phyloP scores from a whole-genome alignment of 2,113 vertebrate genomes.

The Lethenteron camtschaticum region DNA sequence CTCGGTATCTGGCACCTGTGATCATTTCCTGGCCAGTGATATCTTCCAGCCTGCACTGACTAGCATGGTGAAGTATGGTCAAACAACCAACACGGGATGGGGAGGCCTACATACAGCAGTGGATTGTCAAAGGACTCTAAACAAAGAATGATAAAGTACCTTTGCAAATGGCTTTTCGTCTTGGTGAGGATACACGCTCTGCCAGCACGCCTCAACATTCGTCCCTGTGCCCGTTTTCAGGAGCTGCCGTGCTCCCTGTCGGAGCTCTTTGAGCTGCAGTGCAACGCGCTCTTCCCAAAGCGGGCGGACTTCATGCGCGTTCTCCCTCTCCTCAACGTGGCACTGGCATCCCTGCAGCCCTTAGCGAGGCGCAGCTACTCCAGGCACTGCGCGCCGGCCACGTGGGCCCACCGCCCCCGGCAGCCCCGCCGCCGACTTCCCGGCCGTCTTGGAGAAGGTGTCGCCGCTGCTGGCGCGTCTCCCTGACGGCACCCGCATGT shows the following conservation, averaged over 20 bases:
- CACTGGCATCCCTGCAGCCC: constrained; percentile 89
- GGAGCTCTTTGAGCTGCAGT: constrained; percentile 86
- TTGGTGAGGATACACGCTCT: too few relatives aligned
- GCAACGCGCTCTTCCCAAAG: constrained; percentile 97
- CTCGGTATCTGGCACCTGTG: too few relatives aligned
- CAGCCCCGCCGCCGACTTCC: constrained; percentile 88
- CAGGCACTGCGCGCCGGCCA: constrained; percentile 84
- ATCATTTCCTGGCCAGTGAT: too few relatives aligned
- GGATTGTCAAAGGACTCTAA: too few relatives aligned
- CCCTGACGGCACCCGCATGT: constrained; percentile 89
- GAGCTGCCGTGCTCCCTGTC: constrained; percentile 67
- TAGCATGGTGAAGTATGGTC: too few relatives aligned
- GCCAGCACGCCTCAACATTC: too few relatives aligned
- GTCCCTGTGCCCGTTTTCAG: not conserved
- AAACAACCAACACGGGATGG: too few relatives aligned
- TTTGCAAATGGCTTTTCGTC: too few relatives aligned
- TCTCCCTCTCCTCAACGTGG: constrained; percentile 85
- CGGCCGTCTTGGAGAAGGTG: constrained; percentile 86
- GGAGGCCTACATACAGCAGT: too few relatives aligned
- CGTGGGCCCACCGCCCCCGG: constrained; percentile 33
- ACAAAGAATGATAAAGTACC: too few relatives aligned
- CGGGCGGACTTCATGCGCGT: constrained; percentile 94
- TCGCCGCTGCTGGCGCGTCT: constrained; percentile 90
- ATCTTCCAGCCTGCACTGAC: too few relatives aligned
- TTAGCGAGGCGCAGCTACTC: constrained; percentile 94